These are phyloP conservation scores for Anthoptus insignis DNA, from an alignment of 2,888 invertebrate genomes.

Conservation along the genomic window DNA sequence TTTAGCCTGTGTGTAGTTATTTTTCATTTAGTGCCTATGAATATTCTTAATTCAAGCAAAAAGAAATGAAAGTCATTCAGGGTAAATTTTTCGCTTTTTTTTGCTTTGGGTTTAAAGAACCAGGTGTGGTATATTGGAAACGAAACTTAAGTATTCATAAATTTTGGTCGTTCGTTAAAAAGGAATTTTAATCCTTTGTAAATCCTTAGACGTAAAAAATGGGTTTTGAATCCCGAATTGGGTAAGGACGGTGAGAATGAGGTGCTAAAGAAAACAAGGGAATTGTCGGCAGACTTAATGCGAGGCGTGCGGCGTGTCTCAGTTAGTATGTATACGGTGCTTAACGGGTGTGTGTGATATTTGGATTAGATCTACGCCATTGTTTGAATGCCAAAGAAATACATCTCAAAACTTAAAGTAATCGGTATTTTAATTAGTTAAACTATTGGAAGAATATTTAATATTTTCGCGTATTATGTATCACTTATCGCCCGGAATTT, in stretches of 20 bases:
- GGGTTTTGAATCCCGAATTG: constrained; percentile 7
- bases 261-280: constrained; percentile 46
- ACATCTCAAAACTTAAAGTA: constrained; percentile 38
- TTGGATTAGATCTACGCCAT: constrained; percentile 57
- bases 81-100: not conserved
- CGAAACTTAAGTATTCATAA: not conserved
- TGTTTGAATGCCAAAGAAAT: constrained; percentile 63
- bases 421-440: constrained; percentile 6
- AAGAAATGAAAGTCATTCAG: not conserved
- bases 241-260: constrained; percentile 17
- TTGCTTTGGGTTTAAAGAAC: not conserved
- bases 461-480: constrained; percentile 4
- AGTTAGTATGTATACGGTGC: constrained; percentile 56
- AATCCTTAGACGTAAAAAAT: not conserved
- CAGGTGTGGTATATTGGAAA: not conserved
- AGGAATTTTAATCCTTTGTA: not conserved
- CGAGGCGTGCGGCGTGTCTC: constrained; percentile 17
- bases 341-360: constrained; percentile 70
- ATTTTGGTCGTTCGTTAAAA: not conserved
- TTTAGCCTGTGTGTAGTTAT: not conserved
- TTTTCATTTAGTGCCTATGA: not conserved
- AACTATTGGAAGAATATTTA: not conserved
- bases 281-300: constrained; percentile 30
- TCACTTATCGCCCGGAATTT: constrained; percentile 1
- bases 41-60: not conserved